Percentiles rank a stretch among this genome's conserved stretches.
phyloP scores from a whole-genome alignment of 2,113 vertebrate species.

The Orthonyx spaldingii region DNA sequence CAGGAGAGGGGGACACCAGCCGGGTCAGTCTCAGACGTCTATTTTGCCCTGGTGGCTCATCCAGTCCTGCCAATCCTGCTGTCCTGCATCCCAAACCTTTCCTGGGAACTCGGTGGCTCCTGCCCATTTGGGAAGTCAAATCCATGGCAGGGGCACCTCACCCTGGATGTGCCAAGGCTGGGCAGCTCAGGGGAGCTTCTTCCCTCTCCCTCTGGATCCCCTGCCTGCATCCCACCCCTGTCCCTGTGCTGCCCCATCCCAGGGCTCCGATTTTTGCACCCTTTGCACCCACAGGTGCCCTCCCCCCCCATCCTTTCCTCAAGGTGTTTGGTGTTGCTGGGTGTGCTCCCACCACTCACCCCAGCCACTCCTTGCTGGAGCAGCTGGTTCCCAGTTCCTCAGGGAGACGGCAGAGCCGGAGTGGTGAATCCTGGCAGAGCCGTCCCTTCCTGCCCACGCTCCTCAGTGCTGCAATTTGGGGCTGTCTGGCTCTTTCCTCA shows the following conservation, averaged over 20 bases:
- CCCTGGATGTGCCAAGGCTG: neutral
- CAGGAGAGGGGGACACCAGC: neutral
- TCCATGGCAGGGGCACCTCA: fast-evolving
- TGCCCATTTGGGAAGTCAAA: neutral
- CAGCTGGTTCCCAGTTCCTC: neutral
- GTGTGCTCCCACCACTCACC: fast-evolving
- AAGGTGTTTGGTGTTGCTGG: neutral
- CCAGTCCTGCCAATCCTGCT: neutral
- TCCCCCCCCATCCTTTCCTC: neutral
- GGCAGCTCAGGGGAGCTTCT: neutral
- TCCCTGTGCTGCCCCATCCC: neutral
- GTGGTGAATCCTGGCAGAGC: neutral
- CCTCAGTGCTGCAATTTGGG: fast-evolving
- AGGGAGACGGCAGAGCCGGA: neutral
- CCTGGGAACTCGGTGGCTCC: fast-evolving
- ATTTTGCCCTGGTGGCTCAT: neutral
- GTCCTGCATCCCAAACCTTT: neutral
- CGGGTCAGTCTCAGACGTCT: neutral
- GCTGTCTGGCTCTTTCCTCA: neutral
- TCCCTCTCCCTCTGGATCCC: neutral
- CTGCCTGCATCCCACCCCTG: neutral
- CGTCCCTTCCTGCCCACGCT: neutral
- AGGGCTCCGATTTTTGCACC: fast-evolving
- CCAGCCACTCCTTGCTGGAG: neutral
- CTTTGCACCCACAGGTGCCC: neutral